Evolutionary conservation across 2,888 invertebrate genomes (phyloP).

Genomic region (Latrodectus elegans): DNA sequence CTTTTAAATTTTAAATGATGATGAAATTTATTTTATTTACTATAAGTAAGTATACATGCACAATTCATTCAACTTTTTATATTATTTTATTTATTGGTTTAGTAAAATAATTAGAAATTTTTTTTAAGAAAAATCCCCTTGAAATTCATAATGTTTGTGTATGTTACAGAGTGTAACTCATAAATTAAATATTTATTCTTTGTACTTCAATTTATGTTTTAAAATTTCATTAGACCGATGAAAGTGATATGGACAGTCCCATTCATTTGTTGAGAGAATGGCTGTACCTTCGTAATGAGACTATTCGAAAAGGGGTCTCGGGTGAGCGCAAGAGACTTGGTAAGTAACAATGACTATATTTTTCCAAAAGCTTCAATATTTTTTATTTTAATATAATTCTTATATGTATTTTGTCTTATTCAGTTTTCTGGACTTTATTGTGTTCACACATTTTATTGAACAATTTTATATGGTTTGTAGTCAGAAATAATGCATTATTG

Average conservation of each 20-base stretch:
- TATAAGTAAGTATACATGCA: no score
- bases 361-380: neutral
- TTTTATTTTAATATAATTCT: neutral
- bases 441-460: no score
- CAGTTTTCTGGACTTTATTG: no score
- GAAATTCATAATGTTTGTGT: neutral
- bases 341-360: constrained; percentile 58
- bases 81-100: no score
- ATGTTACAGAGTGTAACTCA: neutral
- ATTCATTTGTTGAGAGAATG: constrained; percentile 74
- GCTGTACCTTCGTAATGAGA: constrained; percentile 81
- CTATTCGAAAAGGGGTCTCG: constrained; percentile 81
- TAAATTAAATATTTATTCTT: neutral
- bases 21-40: no score
- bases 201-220: neutral
- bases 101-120: no score
- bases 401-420: neutral
- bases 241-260: constrained; percentile 74
- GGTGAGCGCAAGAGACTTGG: constrained; percentile 79
- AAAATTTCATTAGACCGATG: constrained; percentile 70
- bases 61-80: no score
- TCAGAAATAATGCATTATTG: no score
- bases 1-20: no score
- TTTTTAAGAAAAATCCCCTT: neutral
- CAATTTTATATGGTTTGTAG: no score